Conservation (phyloP, 1,140 invertebrate species). For the Drosophila guanche region DNA sequence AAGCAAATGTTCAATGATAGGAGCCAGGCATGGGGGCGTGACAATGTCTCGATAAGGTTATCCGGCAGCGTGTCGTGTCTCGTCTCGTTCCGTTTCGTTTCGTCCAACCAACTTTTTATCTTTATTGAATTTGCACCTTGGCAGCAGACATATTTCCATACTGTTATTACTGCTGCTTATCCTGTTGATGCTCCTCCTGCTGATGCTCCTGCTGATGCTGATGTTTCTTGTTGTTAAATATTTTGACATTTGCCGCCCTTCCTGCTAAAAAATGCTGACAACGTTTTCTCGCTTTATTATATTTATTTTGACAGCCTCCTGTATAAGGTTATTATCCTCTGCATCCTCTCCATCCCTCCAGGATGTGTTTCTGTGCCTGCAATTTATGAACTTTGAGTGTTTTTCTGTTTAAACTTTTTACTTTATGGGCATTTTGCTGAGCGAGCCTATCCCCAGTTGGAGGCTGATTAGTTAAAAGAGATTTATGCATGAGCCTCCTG, state of each 20-base stretch:
- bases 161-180: slow-evolving; percentile 2
- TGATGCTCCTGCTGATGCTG: slow-evolving; percentile 42
- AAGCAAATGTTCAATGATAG: slow-evolving; percentile 38
- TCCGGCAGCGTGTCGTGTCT: slow-evolving; percentile 5
- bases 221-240: slow-evolving; percentile 61
- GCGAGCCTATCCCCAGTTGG: slow-evolving; percentile 28
- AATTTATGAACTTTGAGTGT: slow-evolving; percentile 53
- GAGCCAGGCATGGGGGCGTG: slow-evolving; percentile 29
- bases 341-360: not conserved
- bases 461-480: slow-evolving; percentile 63
- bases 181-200: slow-evolving; percentile 32
- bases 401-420: slow-evolving; percentile 45
- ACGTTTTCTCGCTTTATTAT: slow-evolving; percentile 54
- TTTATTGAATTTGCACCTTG: slow-evolving; percentile 66
- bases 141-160: slow-evolving; percentile 56
- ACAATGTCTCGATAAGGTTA: slow-evolving; percentile 56
- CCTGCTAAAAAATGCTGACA: slow-evolving; percentile 41
- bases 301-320: slow-evolving; percentile 57
- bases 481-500: slow-evolving; percentile 66
- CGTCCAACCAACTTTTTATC: slow-evolving; percentile 52
- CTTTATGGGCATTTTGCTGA: slow-evolving; percentile 17
- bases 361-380: slow-evolving; percentile 12
- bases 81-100: slow-evolving; percentile 13
- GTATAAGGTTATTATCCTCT: slow-evolving; percentile 49
- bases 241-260: slow-evolving; percentile 56